Evolutionary conservation across 2,797 vertebrate species (phyloP).

Genomic region (Choloepus didactylus): DNA sequence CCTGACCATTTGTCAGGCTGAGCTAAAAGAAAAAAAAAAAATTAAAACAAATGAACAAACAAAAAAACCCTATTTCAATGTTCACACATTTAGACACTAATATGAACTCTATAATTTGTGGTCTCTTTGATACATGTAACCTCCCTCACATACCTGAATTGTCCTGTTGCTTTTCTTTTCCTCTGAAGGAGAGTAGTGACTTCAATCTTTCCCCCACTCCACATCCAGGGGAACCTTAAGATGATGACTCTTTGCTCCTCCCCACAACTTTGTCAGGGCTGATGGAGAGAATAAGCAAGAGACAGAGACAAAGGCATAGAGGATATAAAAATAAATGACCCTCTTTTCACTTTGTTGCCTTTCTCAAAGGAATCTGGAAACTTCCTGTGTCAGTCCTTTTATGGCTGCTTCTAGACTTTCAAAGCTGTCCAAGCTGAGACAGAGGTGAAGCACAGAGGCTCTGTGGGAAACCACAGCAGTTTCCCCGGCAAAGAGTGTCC

Average conservation of each 20-base stretch:
- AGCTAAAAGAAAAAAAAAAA: not conserved
- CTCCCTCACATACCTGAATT: not conserved
- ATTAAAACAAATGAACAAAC: not conserved
- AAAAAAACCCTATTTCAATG: not conserved
- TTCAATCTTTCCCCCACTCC: not conserved
- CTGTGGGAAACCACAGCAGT: not conserved
- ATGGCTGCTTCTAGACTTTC: slow-evolving; percentile 15
- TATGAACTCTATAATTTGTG: not conserved
- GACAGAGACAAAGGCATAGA: slow-evolving; percentile 4
- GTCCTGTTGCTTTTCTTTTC: not conserved
- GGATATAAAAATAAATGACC: slow-evolving; percentile 58
- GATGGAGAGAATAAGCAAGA: not conserved
- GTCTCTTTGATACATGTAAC: not conserved
- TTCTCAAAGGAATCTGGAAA: not conserved
- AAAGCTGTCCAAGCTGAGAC: not conserved
- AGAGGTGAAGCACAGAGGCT: not conserved
- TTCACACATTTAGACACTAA: not conserved
- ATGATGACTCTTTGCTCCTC: not conserved
- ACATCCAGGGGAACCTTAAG: not conserved
- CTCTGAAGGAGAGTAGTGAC: not conserved
- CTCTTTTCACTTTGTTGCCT: not conserved
- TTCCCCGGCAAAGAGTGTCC: not conserved
- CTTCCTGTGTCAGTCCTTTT: not conserved
- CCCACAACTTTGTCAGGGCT: not conserved
- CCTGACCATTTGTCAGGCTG: not conserved